These are phyloP conservation scores for Entomobrya proxima DNA, from an alignment of 2,888 invertebrate species.

Conservation along the genomic window DNA sequence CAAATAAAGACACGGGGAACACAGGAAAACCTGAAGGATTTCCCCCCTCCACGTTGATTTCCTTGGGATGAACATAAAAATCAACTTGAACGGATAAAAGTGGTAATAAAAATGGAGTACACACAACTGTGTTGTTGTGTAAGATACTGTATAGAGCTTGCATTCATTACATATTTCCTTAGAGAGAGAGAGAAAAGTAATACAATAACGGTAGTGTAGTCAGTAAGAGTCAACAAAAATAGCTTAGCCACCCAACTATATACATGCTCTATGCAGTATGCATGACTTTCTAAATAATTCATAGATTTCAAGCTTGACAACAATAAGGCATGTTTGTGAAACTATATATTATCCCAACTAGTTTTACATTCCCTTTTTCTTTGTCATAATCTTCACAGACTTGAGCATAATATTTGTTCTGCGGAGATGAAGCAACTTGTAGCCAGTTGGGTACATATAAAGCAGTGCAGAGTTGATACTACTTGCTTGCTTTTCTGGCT, in stretches of 20 bases:
- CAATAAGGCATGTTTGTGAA: background rate
- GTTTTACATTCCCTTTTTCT: background rate
- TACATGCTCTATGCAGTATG: conserved; percentile 49
- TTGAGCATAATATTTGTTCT: no score
- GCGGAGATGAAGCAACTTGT: no score
- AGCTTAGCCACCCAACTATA: conserved; percentile 34
- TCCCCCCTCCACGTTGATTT: background rate
- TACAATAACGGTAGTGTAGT: background rate
- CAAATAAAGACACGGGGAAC: background rate
- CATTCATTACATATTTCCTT: conserved; percentile 27
- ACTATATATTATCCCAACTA: background rate
- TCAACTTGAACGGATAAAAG: conserved; percentile 39
- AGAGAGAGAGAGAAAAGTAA: conserved; percentile 10
- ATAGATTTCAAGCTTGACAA: conserved; percentile 56
- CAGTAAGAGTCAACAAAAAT: conserved; percentile 1
- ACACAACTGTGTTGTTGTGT: background rate
- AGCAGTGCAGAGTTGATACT: background rate
- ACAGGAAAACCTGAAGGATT: conserved; percentile 7
- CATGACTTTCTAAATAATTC: conserved; percentile 69
- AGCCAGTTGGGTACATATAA: conserved; percentile 11
- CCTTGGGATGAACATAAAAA: conserved; percentile 31
- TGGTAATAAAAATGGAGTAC: conserved; percentile 32
- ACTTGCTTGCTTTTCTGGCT: background rate
- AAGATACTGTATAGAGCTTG: background rate
- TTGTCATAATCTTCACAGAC: background rate